A percentile compares a stretch with the other conserved stretches of the same genome.
Conservation (phyloP, 2,113 vertebrate genomes). For the Illadopsis cleaveri region DNA sequence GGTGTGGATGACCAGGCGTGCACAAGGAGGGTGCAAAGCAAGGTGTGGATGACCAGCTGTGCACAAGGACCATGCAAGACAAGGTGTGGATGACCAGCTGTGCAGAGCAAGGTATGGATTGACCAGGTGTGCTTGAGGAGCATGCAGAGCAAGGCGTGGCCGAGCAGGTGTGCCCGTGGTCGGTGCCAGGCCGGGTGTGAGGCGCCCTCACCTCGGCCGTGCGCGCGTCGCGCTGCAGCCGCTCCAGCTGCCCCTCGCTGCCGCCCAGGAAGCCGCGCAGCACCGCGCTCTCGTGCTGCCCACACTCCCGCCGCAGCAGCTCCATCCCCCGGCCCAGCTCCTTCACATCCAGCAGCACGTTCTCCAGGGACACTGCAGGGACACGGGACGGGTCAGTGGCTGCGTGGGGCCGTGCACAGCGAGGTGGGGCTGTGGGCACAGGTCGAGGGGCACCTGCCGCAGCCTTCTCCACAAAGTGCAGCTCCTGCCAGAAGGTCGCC, state of each 20-base stretch:
- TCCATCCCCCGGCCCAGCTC: conserved; percentile 97
- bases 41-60: fast-evolving
- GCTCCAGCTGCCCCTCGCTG: conserved; percentile 88
- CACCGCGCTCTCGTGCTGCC: conserved; percentile 86
- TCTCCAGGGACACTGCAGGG: conserved; percentile 90
- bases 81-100: fast-evolving
- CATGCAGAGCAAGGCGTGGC: fast-evolving
- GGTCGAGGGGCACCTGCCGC: conserved; percentile 80
- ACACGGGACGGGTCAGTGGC: background rate
- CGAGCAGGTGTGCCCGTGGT: background rate
- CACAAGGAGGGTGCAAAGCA: fast-evolving
- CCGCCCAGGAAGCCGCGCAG: conserved; percentile 86
- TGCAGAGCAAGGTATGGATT: fast-evolving
- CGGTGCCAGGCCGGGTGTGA: fast-evolving
- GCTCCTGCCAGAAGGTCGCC: conserved; percentile 90
- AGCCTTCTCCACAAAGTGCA: conserved; percentile 96
- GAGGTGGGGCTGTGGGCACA: fast-evolving
- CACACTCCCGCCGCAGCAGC: conserved; percentile 88
- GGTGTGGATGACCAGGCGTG: fast-evolving
- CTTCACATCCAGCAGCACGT: conserved; percentile 91
- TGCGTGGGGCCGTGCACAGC: fast-evolving
- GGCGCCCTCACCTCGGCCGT: conserved; percentile 82
- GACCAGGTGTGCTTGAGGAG: fast-evolving
- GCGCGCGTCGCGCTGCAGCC: conserved; percentile 89
- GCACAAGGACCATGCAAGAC: fast-evolving